Conservation (phyloP, 2,797 vertebrate species). For the Todus mexicanus region DNA sequence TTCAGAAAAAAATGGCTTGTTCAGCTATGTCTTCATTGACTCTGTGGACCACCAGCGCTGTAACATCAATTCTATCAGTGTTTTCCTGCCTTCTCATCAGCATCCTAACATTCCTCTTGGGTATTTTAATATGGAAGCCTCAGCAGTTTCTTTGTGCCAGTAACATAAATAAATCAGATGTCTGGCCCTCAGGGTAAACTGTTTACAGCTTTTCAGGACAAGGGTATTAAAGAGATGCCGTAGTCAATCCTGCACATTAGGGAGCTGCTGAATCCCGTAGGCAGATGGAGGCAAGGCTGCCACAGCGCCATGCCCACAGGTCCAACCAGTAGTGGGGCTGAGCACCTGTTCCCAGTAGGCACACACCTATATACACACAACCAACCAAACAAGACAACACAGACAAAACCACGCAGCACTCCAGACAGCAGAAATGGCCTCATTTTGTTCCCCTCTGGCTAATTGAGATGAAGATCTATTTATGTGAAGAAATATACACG, state of each 20-base stretch:
- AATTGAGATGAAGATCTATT: not conserved
- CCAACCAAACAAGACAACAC: not conserved
- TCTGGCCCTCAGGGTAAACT: not conserved
- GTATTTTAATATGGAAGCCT: not conserved
- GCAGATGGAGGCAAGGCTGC: not conserved
- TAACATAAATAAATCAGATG: not conserved
- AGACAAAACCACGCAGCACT: not conserved
- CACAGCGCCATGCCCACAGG: not conserved
- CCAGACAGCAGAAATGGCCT: not conserved
- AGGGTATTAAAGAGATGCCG: not conserved
- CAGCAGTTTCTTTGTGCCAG: not conserved
- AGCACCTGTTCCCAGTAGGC: not conserved
- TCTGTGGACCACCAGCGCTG: not conserved
- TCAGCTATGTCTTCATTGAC: not conserved
- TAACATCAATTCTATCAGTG: not conserved
- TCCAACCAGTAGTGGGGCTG: not conserved
- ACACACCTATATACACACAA: too few relatives aligned
- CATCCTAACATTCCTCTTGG: not conserved
- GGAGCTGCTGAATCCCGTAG: not conserved
- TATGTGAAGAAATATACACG: not conserved
- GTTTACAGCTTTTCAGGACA: not conserved
- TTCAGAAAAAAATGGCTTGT: not conserved
- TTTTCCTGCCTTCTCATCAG: not conserved
- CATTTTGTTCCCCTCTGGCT: not conserved
- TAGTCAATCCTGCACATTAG: not conserved